These are phyloP conservation scores for Gymnocheta viridis DNA, from an alignment of 2,888 invertebrate species.

Conservation along the genomic window DNA sequence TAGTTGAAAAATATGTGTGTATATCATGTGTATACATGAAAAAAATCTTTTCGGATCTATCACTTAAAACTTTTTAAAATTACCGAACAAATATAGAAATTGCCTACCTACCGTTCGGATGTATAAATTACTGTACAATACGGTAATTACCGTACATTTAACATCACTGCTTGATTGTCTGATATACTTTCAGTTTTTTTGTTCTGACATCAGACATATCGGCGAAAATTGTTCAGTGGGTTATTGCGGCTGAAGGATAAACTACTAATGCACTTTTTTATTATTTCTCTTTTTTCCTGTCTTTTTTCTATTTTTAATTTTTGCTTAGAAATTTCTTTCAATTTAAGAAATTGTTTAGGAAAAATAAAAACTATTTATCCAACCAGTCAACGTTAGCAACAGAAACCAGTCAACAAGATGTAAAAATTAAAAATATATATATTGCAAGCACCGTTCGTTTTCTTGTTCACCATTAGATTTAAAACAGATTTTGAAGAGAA, in stretches of 20 bases:
- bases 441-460: neutral
- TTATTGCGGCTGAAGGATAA: conserved; percentile 31
- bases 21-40: no score
- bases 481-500: neutral
- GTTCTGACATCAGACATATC: no score
- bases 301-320: neutral
- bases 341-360: neutral
- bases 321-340: neutral
- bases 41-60: no score
- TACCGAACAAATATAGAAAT: no score
- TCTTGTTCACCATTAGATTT: neutral
- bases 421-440: conserved; percentile 26
- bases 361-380: conserved; percentile 20
- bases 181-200: no score
- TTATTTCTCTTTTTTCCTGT: neutral
- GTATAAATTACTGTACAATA: no score
- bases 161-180: no score
- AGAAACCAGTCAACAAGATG: conserved; percentile 38
- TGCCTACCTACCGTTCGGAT: no score
- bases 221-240: no score
- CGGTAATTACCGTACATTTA: no score
- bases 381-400: conserved; percentile 25
- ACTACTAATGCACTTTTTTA: conserved; percentile 48
- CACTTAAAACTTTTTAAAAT: no score
- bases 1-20: no score